These are phyloP conservation scores for Streptopelia turtur DNA, from an alignment of 2,797 vertebrate species.

Conservation along the genomic window DNA sequence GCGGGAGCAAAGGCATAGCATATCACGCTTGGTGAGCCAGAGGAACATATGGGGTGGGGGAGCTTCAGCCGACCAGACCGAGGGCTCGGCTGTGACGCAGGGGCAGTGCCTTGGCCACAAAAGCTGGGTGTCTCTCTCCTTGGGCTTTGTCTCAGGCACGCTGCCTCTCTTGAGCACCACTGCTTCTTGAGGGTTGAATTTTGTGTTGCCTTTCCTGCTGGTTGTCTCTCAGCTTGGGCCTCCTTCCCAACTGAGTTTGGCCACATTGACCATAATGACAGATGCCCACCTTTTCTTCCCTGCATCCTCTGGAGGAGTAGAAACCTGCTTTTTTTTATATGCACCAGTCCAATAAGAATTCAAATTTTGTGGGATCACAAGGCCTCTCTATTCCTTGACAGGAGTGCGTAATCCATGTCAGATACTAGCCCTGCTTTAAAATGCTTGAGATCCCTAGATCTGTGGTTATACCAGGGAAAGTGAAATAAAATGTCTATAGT, in stretches of 20 bases:
- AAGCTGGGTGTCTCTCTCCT: neutral
- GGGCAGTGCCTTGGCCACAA: neutral
- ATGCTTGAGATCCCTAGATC: neutral
- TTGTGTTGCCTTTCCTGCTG: neutral
- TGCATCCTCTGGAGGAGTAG: neutral
- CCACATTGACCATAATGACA: fast-evolving
- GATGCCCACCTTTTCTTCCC: neutral
- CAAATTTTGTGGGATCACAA: neutral
- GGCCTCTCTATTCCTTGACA: neutral
- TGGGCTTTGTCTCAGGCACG: neutral
- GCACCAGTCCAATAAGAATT: neutral
- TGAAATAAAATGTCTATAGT: neutral
- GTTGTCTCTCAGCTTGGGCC: neutral
- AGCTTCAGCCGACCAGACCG: neutral
- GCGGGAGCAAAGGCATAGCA: neutral
- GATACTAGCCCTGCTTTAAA: neutral
- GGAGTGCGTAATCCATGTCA: neutral
- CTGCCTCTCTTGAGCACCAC: neutral
- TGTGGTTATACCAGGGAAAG: neutral
- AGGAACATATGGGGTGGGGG: neutral
- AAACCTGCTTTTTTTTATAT: neutral
- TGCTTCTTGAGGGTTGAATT: neutral
- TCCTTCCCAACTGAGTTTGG: neutral
- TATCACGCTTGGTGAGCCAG: neutral
- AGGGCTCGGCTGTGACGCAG: neutral